Evolutionary conservation across 2,113 vertebrate species (phyloP), one percentile per base, ranked within the genome.

Genomic region (Bettongia penicillata): DNA sequence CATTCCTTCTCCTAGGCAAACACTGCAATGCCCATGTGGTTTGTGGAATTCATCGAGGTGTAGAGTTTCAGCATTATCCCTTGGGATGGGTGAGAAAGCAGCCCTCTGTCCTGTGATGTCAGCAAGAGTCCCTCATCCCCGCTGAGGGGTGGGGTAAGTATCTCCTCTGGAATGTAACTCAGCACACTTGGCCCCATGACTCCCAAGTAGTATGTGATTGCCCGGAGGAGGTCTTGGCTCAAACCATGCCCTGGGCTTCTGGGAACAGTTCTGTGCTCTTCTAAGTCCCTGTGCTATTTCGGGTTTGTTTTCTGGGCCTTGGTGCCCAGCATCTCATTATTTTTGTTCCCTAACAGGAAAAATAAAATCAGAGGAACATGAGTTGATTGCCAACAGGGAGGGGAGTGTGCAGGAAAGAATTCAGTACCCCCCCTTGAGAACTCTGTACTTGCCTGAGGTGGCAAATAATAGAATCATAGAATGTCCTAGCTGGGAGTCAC

Each of bases 321-420:
- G 61, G 96, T 94, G 95, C 94, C 97, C 97, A 93, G 96, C 92
- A 93, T 97, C 94, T 97, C 96, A 97, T 94, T 97, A 97, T 93
- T 94, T 97, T 96, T 98, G 97, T 98, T 98, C 98, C 98, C 96
- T 96, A 68, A 98, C 91, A 92, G 91, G 94, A 96, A 97, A 97
- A 95, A 95, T 31, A 95, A 96, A 98, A 93, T 50, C 53, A 90
- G 2, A 53, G 61, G 51, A 95, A 95, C 96, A 97, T 37, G 95
- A 98, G 94, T 77, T 68, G 92, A 53, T 68, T 57, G 57, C 91
- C 90, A 93, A 89, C 47, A 2, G 22, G 49, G 61, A 93, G 96
- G 93, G 68, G 91, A 37, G 43, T 50, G 31, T 50, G 94, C 19
- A 2, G 90, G 24, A 92, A 23, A 53, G 31, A 52, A 24, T 2